Conservation (phyloP, 1,140 invertebrate genomes). For the Hydropsyche tenuis region DNA sequence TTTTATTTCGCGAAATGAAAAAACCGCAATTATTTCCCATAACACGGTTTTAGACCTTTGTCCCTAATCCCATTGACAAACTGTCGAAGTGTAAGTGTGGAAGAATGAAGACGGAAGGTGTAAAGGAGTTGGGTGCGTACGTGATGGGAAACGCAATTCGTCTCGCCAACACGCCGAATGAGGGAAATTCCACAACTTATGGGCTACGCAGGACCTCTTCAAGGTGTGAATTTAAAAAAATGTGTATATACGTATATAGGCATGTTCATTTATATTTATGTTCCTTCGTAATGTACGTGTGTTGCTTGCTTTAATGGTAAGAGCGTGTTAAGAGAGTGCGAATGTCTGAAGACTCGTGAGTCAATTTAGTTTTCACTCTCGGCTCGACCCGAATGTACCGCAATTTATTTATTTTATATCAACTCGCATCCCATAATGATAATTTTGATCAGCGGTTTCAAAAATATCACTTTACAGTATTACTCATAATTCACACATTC, state of each 20-base stretch:
- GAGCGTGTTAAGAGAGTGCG: too few relatives aligned
- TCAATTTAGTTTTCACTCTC: not conserved
- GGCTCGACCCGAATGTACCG: not conserved
- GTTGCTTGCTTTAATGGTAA: too few relatives aligned
- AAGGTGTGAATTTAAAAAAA: slow-evolving; percentile 27
- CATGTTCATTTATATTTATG: not conserved
- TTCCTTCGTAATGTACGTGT: not conserved
- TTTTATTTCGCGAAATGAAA: not conserved
- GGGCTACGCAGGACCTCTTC: slow-evolving; percentile 16
- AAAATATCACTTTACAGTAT: too few relatives aligned
- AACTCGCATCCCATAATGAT: too few relatives aligned
- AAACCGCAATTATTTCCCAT: slow-evolving; percentile 23
- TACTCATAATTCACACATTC: too few relatives aligned
- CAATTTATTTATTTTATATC: slow-evolving; percentile 1
- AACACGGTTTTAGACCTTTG: slow-evolving; percentile 35
- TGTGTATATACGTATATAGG: not conserved
- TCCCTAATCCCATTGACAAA: slow-evolving; percentile 41
- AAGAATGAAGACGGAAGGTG: slow-evolving; percentile 40
- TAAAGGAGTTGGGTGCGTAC: slow-evolving; percentile 34
- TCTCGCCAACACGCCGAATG: slow-evolving; percentile 9
- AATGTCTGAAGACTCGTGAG: too few relatives aligned
- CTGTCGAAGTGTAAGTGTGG: slow-evolving; percentile 39
- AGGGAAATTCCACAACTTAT: slow-evolving; percentile 37
- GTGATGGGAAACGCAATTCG: slow-evolving; percentile 37
- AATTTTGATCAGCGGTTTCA: too few relatives aligned